Base-by-base conservation (phyloP, 2,113 vertebrate genomes). In the Oncorhynchus tshawytscha region DNA sequence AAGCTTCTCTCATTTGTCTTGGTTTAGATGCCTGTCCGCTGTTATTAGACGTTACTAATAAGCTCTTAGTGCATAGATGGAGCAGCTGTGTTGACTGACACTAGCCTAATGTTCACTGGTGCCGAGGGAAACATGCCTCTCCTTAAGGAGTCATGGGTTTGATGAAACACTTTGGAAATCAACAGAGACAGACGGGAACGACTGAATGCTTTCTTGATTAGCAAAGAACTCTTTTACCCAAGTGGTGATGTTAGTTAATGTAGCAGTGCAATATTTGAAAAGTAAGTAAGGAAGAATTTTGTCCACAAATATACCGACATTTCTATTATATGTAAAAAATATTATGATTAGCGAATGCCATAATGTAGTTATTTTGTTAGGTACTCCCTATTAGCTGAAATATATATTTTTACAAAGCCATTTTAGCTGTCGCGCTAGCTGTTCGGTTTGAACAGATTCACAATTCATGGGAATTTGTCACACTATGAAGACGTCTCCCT, bases 1-100 rank as follows among this genome's bases (percentile, higher is more conserved):
- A 73, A 75, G 78, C 79, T 9, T 3, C 39, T 74, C 80, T 88
- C 78, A 81, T 91, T 85, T 87, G 67, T 91, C 86, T 83, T 84
- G 77, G 74, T 85, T 87, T 80, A 80, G 80, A 81, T 82, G 67
- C 76, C 82, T 84, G 85, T 84, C 77, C 78, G 74, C 73, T 70
- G 68, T 78, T 84, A 83, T 87, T 81, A 54, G 74, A 75, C 71
- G 69, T 72, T 82, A 82, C 85, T 73, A 81, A 85, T 71, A 27
- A 73, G 45, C 59, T 80, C 75, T 81, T 78, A 31, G 29, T 78
- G 70, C 77, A 81, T 73, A 70, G 73, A 48, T 29, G 72, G 80
- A 80, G 84, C 70, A 68, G 74, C 24, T 45, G 70, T 73, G 69
- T 75, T 82, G 77, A 75, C 79, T 60, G 12, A 24, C 66, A 60